Conservation (phyloP, 2,888 invertebrate genomes). For the Drosophila neotestacea region DNA sequence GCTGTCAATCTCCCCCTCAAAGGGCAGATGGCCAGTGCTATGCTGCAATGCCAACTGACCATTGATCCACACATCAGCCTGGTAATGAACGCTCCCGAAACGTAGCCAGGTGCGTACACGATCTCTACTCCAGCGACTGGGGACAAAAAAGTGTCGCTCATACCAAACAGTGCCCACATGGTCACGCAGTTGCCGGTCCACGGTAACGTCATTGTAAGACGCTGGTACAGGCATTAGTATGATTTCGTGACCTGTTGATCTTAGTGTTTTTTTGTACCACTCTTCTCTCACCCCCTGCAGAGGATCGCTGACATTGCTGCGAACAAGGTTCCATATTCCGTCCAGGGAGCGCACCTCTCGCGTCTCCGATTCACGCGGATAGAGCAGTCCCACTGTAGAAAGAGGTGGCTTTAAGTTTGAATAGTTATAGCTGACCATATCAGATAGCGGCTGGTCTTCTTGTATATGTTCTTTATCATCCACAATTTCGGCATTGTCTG, state of each 20-base stretch:
- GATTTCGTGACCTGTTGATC: slow-evolving; percentile 87
- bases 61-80: slow-evolving; percentile 95
- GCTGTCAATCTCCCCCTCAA: slow-evolving; percentile 92
- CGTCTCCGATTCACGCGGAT: slow-evolving; percentile 90
- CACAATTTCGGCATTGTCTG: no score
- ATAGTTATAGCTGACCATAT: slow-evolving; percentile 30
- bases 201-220: slow-evolving; percentile 97
- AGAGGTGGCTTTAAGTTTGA: slow-evolving; percentile 33
- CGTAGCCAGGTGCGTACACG: slow-evolving; percentile 91
- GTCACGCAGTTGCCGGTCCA: slow-evolving; percentile 90
- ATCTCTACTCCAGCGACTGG: slow-evolving; percentile 88
- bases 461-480: background rate
- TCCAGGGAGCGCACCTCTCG: slow-evolving; percentile 92
- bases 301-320: slow-evolving; percentile 89
- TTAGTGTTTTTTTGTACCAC: slow-evolving; percentile 91
- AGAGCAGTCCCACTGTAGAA: slow-evolving; percentile 80
- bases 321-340: slow-evolving; percentile 96
- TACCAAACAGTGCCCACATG: slow-evolving; percentile 99
- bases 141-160: slow-evolving; percentile 92
- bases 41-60: slow-evolving; percentile 91
- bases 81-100: slow-evolving; percentile 97
- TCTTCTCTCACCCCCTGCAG: slow-evolving; percentile 90
- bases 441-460: background rate
- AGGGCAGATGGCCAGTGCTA: slow-evolving; percentile 98
- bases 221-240: slow-evolving; percentile 97